Conservation (phyloP, 2,113 vertebrate species). For the Chloebia gouldiae region DNA sequence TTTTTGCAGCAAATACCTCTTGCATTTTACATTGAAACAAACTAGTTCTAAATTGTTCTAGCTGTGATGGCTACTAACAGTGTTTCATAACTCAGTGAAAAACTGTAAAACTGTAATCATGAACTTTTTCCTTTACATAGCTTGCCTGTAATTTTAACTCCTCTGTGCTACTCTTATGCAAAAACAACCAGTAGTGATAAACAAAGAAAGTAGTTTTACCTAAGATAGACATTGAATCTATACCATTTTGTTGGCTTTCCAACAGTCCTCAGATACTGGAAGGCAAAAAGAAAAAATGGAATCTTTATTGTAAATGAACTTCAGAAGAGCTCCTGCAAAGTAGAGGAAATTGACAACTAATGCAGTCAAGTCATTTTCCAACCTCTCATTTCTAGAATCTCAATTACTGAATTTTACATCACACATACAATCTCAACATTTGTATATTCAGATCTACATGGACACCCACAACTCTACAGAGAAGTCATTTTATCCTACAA, state of each 20-base stretch:
- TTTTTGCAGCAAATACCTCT: neutral
- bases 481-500: neutral
- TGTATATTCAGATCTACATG: neutral
- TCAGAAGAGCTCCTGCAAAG: constrained; percentile 21
- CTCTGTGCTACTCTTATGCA: neutral
- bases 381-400: neutral
- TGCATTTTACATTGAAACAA: constrained; percentile 35
- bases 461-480: neutral
- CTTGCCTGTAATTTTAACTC: neutral
- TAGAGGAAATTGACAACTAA: neutral
- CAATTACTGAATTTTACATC: neutral
- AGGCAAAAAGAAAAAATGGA: neutral
- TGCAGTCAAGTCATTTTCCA: neutral
- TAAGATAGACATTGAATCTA: neutral
- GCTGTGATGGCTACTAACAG: neutral
- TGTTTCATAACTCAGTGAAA: constrained; percentile 24
- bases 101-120: neutral
- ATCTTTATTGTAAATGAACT: constrained; percentile 31
- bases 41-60: neutral
- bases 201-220: neutral
- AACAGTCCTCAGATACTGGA: neutral
- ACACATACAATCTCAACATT: neutral
- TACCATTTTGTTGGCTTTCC: neutral
- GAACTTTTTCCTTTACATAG: neutral
- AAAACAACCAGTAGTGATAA: neutral